phyloP scores from a whole-genome alignment of 2,113 vertebrate genomes.

The Orientallactaga bullata region DNA sequence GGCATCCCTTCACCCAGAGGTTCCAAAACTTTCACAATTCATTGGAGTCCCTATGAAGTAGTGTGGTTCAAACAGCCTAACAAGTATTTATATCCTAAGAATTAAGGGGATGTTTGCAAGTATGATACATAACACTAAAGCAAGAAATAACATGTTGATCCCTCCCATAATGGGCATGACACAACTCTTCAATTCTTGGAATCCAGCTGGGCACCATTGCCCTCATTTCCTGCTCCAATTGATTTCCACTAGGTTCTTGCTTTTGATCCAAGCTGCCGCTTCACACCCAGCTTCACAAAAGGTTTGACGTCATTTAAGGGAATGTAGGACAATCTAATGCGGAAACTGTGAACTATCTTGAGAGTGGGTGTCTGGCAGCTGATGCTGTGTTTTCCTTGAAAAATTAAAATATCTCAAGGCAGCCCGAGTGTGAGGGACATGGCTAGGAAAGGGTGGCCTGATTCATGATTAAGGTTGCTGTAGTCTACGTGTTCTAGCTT shows the following conservation, averaged over 20 bases:
- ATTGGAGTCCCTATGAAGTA: not conserved
- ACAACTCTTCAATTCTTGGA: not conserved
- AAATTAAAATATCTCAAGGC: not conserved
- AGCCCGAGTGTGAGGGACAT: not conserved
- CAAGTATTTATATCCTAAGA: not conserved
- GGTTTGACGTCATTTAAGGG: not conserved
- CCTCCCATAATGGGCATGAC: not conserved
- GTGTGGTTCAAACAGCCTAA: not conserved
- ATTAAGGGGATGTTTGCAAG: not conserved
- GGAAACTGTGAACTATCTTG: not conserved
- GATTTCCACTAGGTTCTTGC: not conserved
- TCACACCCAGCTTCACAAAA: not conserved
- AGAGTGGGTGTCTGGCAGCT: not conserved
- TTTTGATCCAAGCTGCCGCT: not conserved
- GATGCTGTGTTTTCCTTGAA: not conserved
- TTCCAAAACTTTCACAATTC: not conserved
- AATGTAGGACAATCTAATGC: not conserved
- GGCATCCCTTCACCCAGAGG: constrained; percentile 7
- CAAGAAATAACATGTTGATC: not conserved
- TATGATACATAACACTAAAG: not conserved
- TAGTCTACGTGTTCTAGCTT: not conserved
- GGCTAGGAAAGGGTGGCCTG: not conserved
- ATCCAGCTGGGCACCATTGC: not conserved
- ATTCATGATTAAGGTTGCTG: not conserved
- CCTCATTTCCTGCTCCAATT: not conserved